Evolutionary conservation across 2,797 vertebrate genomes (phyloP), one percentile per base, ranked within the genome.

Genomic region (Psittacula echo): DNA sequence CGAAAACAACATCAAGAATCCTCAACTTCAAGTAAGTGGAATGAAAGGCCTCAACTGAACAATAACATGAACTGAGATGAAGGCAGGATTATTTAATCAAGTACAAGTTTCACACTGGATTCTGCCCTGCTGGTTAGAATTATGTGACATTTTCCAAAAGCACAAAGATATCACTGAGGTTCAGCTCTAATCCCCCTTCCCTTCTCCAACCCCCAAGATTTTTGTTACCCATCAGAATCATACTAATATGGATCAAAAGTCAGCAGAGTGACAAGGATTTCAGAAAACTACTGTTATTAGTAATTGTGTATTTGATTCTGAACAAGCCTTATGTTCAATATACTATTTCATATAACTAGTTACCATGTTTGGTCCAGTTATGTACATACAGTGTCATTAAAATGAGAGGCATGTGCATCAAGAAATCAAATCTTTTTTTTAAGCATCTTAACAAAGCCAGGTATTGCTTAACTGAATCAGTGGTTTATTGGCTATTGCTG

Each of bases 1-100:
- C 42, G 39, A 89, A 26, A 90, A 80, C 47, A 85, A 42, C 42
- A 68, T 42, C 58, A 85, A 78, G 91, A 89, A 68, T 61, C 34
- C 51, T 8, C 15, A 75, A 92, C 79, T 32, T 75, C 44, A 53
- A 86, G 7, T 13, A 78, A 75, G 18, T 30, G 41, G 30, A 86
- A 77, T 16, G 9, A 80, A 94, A 90, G 24, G 27, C 50, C 67
- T 75, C 62, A 61, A 34, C 9, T 41, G 53, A 91, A 61, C 30
- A 85, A 12, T 61, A 83, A 82, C 50, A 24, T 9, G 24, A 68
- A 78, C 17, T 10, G 26, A 82, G 45, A 70, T 34, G 20, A 89
- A 78, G 62, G 23, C 50, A 82, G 39, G 85, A 66, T 58, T 76
- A 89, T 39, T 79, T 58, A 51, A 58, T 37, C 27, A 82, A 87